Evolutionary conservation across 2,797 vertebrate species (phyloP).

Genomic region (Setipinna tenuifilis): DNA sequence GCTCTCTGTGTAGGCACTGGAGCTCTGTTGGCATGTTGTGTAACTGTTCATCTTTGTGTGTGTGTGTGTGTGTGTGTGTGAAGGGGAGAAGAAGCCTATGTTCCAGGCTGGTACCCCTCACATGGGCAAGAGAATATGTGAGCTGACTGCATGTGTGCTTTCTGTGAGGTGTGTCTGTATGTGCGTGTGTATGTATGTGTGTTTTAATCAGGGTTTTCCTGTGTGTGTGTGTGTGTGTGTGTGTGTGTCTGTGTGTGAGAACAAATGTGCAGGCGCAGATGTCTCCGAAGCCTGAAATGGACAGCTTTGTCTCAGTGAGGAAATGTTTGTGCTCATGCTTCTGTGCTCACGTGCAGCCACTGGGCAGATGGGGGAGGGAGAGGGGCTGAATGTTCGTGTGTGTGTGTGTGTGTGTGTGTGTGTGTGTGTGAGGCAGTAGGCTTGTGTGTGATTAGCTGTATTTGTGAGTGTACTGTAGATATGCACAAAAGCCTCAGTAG

Average conservation of each 20-base stretch:
- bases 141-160: not conserved
- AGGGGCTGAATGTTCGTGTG: not conserved
- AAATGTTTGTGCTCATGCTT: not conserved
- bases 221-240: not conserved
- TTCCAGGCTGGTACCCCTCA: not conserved
- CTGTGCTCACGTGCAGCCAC: not conserved
- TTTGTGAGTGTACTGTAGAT: not conserved
- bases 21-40: not conserved
- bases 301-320: not conserved
- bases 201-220: not conserved
- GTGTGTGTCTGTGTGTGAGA: not conserved
- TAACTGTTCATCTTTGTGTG: not conserved
- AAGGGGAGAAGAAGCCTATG: not conserved
- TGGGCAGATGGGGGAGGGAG: not conserved
- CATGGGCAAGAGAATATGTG: not conserved
- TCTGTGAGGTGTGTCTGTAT: not conserved
- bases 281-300: not conserved
- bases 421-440: not conserved
- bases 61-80: not conserved
- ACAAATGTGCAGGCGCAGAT: not conserved
- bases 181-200: not conserved
- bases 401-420: not conserved
- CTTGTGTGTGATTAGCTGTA: slow-evolving; percentile 31
- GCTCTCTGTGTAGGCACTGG: not conserved
- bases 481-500: not conserved